These are phyloP conservation scores for Troilus luridus DNA, from an alignment of 2,888 invertebrate species.

Conservation along the genomic window DNA sequence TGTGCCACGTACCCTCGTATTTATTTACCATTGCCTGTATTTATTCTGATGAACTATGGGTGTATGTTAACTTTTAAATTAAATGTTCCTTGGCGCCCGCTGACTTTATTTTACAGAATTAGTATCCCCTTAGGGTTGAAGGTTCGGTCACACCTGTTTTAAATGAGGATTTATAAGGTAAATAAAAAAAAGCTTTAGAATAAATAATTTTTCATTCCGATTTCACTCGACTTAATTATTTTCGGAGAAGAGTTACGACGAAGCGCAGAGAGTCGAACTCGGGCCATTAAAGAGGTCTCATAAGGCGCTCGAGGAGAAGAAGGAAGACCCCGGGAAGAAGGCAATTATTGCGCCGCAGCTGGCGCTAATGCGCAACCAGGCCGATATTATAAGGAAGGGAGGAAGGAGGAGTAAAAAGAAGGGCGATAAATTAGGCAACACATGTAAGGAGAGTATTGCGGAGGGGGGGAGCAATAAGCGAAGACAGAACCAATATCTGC, in stretches of 20 bases:
- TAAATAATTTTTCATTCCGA: too few species aligned
- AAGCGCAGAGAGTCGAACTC: background rate
- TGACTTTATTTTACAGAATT: too few species aligned
- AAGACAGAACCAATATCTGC: conserved; percentile 57
- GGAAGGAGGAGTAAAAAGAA: conserved; percentile 37
- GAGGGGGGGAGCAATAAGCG: conserved; percentile 39
- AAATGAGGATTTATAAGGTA: too few species aligned
- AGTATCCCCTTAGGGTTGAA: too few species aligned
- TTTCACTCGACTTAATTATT: background rate
- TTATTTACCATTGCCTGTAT: too few species aligned
- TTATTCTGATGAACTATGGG: too few species aligned
- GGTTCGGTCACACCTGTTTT: too few species aligned
- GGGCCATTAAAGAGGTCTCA: conserved; percentile 14
- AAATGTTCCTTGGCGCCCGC: too few species aligned
- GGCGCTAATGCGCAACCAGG: conserved; percentile 15
- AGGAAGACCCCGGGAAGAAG: conserved; percentile 31
- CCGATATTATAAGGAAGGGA: conserved; percentile 29
- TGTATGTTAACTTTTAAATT: too few species aligned
- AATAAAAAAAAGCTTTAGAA: too few species aligned
- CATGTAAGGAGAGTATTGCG: conserved; percentile 56
- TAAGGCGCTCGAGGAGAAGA: conserved; percentile 4
- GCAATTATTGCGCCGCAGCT: conserved; percentile 40
- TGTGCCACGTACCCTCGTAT: too few species aligned
- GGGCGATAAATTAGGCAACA: conserved; percentile 54
- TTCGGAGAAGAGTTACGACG: background rate